Percentiles rank a stretch among this genome's conserved stretches.
phyloP scores from a whole-genome alignment of 2,797 vertebrate genomes.

The Phoeniculus purpureus region DNA sequence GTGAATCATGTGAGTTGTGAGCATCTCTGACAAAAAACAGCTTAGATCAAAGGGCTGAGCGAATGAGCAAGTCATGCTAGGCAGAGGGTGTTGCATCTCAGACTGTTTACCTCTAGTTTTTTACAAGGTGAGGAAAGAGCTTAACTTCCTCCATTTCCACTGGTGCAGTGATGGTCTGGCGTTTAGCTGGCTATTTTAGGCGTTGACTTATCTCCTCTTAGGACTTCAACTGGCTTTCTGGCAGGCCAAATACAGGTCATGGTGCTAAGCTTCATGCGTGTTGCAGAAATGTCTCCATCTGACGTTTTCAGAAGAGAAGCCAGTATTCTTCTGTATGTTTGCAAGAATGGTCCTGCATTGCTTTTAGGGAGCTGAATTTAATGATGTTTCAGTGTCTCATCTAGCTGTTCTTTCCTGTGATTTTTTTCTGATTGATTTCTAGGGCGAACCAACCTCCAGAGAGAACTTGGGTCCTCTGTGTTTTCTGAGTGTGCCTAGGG shows the following conservation, averaged over 20 bases:
- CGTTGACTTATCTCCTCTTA: not conserved
- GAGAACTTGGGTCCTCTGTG: not conserved
- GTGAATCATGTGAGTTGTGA: not conserved
- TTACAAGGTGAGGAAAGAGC: not conserved
- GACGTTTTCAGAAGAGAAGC: not conserved
- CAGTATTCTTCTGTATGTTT: not conserved
- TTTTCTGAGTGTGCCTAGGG: not conserved
- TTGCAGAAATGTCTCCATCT: not conserved
- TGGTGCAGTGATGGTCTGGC: not conserved
- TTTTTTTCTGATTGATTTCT: not conserved
- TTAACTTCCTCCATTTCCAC: not conserved
- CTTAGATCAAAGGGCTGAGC: not conserved
- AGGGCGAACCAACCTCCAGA: not conserved
- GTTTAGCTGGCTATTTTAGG: not conserved
- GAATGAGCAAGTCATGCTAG: not conserved
- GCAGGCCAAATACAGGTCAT: not conserved
- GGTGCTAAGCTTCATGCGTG: fast-evolving
- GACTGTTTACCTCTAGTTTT: not conserved
- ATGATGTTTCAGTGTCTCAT: not conserved
- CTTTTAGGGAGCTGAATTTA: not conserved
- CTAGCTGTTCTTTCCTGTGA: not conserved
- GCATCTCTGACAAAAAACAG: not conserved
- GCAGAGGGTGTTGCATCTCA: not conserved
- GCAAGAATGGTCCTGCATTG: not conserved
- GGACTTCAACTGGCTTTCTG: not conserved